Evolutionary conservation across 2,797 vertebrate species (phyloP), one percentile per base, ranked within the genome.

Genomic region (Smutsia temminckii): DNA sequence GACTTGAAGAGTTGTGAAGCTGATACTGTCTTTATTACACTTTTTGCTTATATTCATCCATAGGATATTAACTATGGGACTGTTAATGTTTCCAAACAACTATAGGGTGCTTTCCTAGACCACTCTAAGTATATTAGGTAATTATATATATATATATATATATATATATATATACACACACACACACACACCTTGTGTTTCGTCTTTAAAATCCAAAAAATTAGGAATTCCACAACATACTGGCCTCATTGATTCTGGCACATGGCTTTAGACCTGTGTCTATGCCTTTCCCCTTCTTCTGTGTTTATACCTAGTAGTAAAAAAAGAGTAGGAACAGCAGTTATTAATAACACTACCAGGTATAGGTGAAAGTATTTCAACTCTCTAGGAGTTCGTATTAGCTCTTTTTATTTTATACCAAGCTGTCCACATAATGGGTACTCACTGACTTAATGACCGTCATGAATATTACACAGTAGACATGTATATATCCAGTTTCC

Each of bases 51-150:
- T 40, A 46, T 40, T 63, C 10, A 64, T 57, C 18, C 27, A 75
- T 53, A 92, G 42, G 61, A n/a, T 66, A 34, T 93, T 87, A 74
- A 72, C 8, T 88, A 5, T n/a, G 85, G 34, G 71, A 59, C 72
- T 85, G 6, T 77, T 93, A 68, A 66, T 87, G 34, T 86, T 94
- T 92, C 64, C 92, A 17, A 68, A 25, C 32, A 79, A 78, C 17
- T 77, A 46, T 4, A 92, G 9, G 20, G 18, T 78, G 9, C 34
- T 63, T 37, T 21, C 64, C 49, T 66, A 81, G 49, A 53, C 16
- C 16, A 53, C 5, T 34, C 5, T 46, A 85, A 37, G 29, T 77
- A n/a, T 83, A 63, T 57, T 77, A n/a, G 88, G 1, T 81, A 85
- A 66, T 61, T 91, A 32, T 49, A 14, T 79, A 32, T 46, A 46